These are phyloP conservation scores for Phyllostomus hastatus DNA, from an alignment of 2,113 vertebrate genomes.

Conservation along the genomic window DNA sequence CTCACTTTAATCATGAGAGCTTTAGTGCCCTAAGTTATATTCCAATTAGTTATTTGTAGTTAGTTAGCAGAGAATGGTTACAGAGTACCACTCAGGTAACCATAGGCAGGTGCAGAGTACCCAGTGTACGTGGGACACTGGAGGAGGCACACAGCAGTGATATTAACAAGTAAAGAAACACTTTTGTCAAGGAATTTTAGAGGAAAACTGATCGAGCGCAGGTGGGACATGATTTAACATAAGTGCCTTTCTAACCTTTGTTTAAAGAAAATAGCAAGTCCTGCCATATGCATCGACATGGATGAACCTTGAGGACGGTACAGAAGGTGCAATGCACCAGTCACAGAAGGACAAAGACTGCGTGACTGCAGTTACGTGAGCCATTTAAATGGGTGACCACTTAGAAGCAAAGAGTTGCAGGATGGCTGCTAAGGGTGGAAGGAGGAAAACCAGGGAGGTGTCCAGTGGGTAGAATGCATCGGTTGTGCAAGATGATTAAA, in stretches of 20 bases:
- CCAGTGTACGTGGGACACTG: background rate
- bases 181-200: background rate
- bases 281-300: background rate
- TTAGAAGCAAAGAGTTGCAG: background rate
- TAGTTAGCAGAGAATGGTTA: background rate
- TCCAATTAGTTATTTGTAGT: background rate
- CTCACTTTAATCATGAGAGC: constrained; percentile 30
- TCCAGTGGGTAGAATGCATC: background rate
- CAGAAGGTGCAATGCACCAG: background rate
- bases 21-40: background rate
- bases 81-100: background rate
- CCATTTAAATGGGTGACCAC: background rate
- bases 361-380: no score
- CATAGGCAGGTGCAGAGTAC: background rate
- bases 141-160: background rate
- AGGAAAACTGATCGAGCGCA: background rate
- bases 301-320: background rate
- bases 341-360: background rate
- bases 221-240: background rate
- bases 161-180: background rate
- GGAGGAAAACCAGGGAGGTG: background rate
- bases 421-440: no score
- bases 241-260: background rate
- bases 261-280: background rate
- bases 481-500: background rate